Evolutionary conservation across 2,888 invertebrate genomes (phyloP).

Genomic region (Loripinus fragilis): DNA sequence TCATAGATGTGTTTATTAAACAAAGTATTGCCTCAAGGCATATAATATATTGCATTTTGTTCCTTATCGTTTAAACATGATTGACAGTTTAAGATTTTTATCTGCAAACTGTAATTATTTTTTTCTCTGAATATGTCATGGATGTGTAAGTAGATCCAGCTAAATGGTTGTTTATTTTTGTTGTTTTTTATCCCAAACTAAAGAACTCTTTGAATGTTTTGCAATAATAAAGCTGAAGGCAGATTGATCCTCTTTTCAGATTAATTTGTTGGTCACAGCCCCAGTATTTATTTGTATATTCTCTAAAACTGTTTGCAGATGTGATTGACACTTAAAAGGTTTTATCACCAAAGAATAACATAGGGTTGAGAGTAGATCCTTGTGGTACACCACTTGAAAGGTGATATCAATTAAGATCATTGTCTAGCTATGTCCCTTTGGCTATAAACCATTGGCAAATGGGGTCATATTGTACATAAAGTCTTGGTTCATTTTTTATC

Average conservation of each 20-base stretch:
- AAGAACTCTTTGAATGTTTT: too few relatives aligned
- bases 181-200: too few relatives aligned
- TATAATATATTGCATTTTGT: neutral
- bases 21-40: neutral
- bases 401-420: neutral
- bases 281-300: too few relatives aligned
- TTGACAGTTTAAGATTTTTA: constrained; percentile 11
- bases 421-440: neutral
- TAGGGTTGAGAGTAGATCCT: neutral
- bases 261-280: too few relatives aligned
- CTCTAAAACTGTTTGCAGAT: too few relatives aligned
- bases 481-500: too few relatives aligned
- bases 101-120: neutral
- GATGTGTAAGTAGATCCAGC: too few relatives aligned
- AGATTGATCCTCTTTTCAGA: too few relatives aligned
- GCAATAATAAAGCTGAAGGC: too few relatives aligned
- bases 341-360: constrained; percentile 3
- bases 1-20: too few relatives aligned
- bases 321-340: neutral
- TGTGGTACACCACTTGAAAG: constrained; percentile 12
- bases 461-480: neutral
- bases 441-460: neutral
- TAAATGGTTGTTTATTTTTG: too few relatives aligned
- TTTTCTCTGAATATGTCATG: too few relatives aligned
- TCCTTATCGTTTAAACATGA: neutral